Conservation (phyloP, 2,113 vertebrate species). For the Cyanistes caeruleus region DNA sequence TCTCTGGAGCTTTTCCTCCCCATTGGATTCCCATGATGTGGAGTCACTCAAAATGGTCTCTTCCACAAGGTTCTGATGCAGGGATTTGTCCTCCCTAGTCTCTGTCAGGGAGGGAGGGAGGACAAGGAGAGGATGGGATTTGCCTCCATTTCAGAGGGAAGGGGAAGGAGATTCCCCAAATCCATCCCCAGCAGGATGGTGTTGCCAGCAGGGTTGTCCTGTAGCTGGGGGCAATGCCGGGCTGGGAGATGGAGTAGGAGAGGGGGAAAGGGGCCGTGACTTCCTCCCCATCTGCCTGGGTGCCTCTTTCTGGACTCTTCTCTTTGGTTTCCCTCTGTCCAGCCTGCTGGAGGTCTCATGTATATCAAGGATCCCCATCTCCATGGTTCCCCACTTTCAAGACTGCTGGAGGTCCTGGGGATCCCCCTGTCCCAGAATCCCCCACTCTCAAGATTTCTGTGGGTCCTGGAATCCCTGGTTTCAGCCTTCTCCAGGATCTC, state of each 20-base stretch:
- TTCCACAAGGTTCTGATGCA: neutral
- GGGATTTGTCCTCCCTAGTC: neutral
- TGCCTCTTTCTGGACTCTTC: neutral
- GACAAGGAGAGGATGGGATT: no score
- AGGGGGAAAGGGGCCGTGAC: neutral
- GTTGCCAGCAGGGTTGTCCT: rapidly evolving
- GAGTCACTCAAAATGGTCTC: neutral
- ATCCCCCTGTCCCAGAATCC: no score
- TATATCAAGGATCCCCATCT: neutral
- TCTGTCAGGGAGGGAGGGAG: no score
- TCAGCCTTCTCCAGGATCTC: neutral
- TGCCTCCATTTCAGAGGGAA: neutral
- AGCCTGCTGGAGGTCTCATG: neutral
- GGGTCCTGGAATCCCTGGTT: neutral
- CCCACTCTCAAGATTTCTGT: neutral
- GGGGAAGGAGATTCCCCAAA: neutral
- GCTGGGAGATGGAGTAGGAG: neutral
- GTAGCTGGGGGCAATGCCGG: neutral
- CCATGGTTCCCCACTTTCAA: neutral
- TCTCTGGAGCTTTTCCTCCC: neutral
- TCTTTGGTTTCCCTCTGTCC: neutral
- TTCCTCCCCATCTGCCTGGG: neutral
- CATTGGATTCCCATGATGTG: neutral
- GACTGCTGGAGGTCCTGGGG: neutral
- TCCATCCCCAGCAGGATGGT: neutral